Evolutionary conservation across 2,888 invertebrate genomes (phyloP).

Genomic region (Athalia rosae): DNA sequence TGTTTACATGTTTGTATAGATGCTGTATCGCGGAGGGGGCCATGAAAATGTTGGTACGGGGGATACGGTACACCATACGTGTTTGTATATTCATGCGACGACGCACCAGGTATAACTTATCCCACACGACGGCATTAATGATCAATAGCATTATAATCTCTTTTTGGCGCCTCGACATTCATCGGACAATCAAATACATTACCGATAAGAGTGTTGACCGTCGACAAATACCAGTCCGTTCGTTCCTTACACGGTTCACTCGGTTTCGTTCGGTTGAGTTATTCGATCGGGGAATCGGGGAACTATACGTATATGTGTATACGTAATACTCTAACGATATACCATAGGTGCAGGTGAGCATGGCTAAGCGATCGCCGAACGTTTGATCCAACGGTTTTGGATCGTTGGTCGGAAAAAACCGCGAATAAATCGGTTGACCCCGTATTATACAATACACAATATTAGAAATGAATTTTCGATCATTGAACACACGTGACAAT

Average conservation of each 20-base stretch:
- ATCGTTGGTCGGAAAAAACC: constrained; percentile 20
- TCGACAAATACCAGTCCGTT: constrained; percentile 35
- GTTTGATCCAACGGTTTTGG: constrained; percentile 44
- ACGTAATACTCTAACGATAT: no score
- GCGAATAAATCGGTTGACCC: constrained; percentile 12
- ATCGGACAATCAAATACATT: constrained; percentile 45
- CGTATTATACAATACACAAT: no score
- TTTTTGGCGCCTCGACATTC: constrained; percentile 45
- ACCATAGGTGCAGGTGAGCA: no score
- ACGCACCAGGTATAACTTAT: constrained; percentile 28
- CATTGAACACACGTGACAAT: neutral
- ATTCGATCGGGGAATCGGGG: neutral
- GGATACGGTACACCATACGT: neutral
- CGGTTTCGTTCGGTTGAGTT: neutral
- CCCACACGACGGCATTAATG: constrained; percentile 42
- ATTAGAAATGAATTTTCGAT: no score
- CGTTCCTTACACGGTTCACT: neutral
- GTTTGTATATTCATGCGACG: constrained; percentile 1
- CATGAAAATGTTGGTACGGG: neutral
- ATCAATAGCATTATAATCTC: constrained; percentile 48
- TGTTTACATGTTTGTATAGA: neutral
- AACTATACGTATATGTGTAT: neutral
- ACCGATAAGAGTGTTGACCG: constrained; percentile 40
- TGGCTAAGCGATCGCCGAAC: neutral
- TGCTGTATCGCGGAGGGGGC: neutral